Evolutionary conservation across 2,797 vertebrate species (phyloP).

Genomic region (Gouania willdenowi): DNA sequence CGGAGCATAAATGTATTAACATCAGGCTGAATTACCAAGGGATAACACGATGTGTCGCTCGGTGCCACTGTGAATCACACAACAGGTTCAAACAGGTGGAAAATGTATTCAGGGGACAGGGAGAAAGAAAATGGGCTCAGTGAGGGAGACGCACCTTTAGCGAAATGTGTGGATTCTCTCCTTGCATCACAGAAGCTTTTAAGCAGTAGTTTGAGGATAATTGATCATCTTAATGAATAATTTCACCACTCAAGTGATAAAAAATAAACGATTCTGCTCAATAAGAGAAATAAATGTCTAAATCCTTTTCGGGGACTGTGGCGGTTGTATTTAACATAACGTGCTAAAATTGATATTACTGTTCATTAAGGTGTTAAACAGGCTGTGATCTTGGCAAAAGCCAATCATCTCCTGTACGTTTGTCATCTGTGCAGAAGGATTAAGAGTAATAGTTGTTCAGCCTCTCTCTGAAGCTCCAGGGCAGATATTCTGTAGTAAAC

Average conservation of each 20-base stretch:
- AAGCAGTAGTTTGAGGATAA: too few relatives aligned
- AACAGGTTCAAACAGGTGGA: conserved; percentile 68
- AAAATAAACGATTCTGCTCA: conserved; percentile 1
- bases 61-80: conserved; percentile 54
- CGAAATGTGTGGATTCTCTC: conserved; percentile 1
- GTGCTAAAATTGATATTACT: background rate
- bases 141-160: conserved; percentile 11
- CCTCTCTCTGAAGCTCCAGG: conserved; percentile 2
- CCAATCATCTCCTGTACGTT: conserved; percentile 2
- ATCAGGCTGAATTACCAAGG: conserved; percentile 58
- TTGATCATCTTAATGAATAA: background rate
- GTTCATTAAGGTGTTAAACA: background rate
- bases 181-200: background rate
- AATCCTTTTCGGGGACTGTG: background rate
- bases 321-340: background rate
- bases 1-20: conserved; percentile 70
- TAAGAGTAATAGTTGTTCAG: conserved; percentile 10
- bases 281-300: background rate
- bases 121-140: conserved; percentile 32
- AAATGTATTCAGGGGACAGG: conserved; percentile 58
- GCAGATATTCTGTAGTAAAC: conserved; percentile 65
- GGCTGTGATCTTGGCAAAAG: conserved; percentile 4
- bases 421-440: conserved; percentile 13
- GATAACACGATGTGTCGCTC: conserved; percentile 56
- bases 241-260: background rate